Percentiles rank a stretch among this genome's conserved stretches.
These are phyloP conservation scores for Eublepharis macularius DNA, from an alignment of 2,113 vertebrate species.

Conservation along the genomic window DNA sequence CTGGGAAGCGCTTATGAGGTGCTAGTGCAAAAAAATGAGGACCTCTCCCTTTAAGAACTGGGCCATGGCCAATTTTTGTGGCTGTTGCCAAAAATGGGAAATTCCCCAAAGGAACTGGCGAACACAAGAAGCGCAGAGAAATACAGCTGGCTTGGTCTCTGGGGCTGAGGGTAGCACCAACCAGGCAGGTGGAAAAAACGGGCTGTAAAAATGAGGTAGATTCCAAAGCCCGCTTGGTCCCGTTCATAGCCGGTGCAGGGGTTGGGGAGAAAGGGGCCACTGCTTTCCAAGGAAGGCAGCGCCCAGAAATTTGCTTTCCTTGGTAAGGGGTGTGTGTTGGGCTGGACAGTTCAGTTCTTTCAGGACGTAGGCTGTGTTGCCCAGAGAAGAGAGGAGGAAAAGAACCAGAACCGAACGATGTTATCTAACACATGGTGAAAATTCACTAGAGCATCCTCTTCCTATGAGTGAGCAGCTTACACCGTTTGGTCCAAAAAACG, in stretches of 20 bases:
- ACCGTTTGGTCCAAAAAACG: not conserved
- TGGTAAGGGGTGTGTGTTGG: too few relatives aligned
- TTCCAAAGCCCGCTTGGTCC: not conserved
- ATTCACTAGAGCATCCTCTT: not conserved
- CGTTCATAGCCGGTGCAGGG: not conserved
- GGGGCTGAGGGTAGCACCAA: not conserved
- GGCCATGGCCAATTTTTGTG: not conserved
- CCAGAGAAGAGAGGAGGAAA: not conserved
- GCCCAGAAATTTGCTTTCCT: not conserved
- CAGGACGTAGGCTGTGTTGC: too few relatives aligned
- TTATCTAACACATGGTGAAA: not conserved
- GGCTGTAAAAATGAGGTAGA: conserved; percentile 26
- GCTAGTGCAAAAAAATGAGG: too few relatives aligned
- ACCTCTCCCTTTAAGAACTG: too few relatives aligned
- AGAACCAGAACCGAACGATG: not conserved
- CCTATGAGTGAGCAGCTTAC: not conserved
- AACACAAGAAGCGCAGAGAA: not conserved
- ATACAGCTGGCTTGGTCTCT: not conserved
- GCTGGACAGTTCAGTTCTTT: not conserved
- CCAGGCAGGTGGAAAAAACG: not conserved
- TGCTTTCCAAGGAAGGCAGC: not conserved
- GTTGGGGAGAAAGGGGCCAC: not conserved
- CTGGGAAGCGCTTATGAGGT: not conserved
- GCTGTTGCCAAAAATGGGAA: not conserved
- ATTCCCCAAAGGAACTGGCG: not conserved